Evolutionary conservation across 1,140 invertebrate species (phyloP).

Genomic region (Anastrepha obliqua): DNA sequence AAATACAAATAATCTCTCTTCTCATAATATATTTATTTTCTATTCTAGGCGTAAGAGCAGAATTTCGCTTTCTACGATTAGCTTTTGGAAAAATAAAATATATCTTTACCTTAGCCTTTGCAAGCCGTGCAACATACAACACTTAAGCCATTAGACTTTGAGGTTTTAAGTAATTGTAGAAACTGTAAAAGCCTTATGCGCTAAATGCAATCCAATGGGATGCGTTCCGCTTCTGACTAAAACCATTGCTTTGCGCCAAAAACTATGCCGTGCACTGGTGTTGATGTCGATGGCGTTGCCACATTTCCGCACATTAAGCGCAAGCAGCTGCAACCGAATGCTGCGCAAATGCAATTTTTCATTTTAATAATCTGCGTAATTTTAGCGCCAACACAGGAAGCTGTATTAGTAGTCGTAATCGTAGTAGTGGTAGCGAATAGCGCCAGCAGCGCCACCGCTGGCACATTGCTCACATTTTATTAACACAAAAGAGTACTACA

Average conservation of each 20-base stretch:
- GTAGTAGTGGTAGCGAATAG: not conserved
- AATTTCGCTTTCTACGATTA: too few species aligned
- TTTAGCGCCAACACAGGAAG: not conserved
- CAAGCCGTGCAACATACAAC: too few species aligned
- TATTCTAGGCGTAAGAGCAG: too few species aligned
- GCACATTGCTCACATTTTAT: not conserved
- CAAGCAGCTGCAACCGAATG: conserved; percentile 12
- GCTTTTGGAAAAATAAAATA: not conserved
- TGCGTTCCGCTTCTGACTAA: not conserved
- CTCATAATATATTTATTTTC: too few species aligned
- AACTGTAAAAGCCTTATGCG: not conserved
- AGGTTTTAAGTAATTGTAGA: not conserved
- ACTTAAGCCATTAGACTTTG: too few species aligned
- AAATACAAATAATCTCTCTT: too few species aligned
- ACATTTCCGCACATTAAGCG: not conserved
- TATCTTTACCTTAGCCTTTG: not conserved
- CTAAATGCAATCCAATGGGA: not conserved
- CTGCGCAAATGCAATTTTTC: conserved; percentile 1
- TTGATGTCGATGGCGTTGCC: not conserved
- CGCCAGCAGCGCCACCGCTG: not conserved
- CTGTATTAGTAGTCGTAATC: not conserved
- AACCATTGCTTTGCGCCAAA: not conserved
- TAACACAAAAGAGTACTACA: not conserved
- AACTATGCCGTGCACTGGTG: not conserved
- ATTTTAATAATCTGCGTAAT: conserved; percentile 35